phyloP scores from a whole-genome alignment of 2,888 invertebrate species.

The Caenorhabditis auriculariae region DNA sequence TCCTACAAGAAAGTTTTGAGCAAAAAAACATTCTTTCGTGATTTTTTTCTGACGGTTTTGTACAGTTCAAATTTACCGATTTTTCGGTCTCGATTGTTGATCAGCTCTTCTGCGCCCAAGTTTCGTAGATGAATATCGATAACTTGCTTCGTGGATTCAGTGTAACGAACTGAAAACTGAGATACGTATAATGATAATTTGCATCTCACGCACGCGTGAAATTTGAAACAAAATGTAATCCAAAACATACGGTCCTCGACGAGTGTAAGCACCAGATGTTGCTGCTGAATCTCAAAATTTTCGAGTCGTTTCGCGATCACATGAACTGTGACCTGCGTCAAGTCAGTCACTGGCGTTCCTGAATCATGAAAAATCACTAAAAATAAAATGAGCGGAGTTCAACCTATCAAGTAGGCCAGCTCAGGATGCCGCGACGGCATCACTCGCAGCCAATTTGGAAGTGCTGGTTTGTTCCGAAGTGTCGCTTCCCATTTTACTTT shows the following conservation, averaged over 20 bases:
- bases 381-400: background rate
- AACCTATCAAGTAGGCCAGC: conserved; percentile 55
- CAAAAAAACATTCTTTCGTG: too few relatives aligned
- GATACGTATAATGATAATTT: background rate
- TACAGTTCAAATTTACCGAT: too few relatives aligned
- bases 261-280: conserved; percentile 48
- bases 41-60: too few relatives aligned
- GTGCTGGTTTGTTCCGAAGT: conserved; percentile 50
- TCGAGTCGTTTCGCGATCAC: conserved; percentile 58
- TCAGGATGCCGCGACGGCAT: conserved; percentile 54
- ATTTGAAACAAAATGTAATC: background rate
- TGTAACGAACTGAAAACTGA: conserved; percentile 22
- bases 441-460: conserved; percentile 58
- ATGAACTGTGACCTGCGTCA: conserved; percentile 52
- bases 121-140: conserved; percentile 51
- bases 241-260: conserved; percentile 48
- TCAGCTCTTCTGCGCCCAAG: conserved; percentile 54
- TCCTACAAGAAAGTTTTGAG: too few relatives aligned
- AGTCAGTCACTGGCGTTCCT: conserved; percentile 57
- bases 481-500: conserved; percentile 62
- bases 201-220: background rate
- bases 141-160: conserved; percentile 43
- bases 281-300: conserved; percentile 52
- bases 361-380: conserved; percentile 5
- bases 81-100: conserved; percentile 40